A percentile compares a stretch with the other conserved stretches of the same genome.
phyloP scores from a whole-genome alignment of 2,113 vertebrate species.

The Micromys minutus region DNA sequence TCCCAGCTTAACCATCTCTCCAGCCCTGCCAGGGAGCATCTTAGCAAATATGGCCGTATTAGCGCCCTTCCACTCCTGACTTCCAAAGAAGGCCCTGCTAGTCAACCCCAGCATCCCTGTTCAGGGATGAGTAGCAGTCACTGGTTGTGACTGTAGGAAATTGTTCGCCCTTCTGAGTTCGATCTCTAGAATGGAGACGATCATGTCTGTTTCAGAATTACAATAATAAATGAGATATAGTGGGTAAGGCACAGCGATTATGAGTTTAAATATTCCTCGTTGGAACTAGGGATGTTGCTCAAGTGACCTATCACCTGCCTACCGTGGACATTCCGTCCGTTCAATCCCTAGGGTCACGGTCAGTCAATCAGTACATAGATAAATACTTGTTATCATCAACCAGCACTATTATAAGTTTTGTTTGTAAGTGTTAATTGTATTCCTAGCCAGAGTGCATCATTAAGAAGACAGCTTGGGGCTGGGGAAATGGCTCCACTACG shows the following conservation, averaged over 20 bases:
- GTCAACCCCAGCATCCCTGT: background rate
- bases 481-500: no score
- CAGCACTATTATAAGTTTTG: background rate
- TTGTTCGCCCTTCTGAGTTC: background rate
- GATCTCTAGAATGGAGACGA: conserved; percentile 5
- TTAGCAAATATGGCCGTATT: background rate
- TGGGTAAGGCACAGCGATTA: background rate
- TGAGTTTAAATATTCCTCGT: background rate
- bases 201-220: background rate
- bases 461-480: background rate
- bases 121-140: background rate
- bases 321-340: background rate
- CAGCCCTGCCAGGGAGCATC: background rate
- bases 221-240: background rate
- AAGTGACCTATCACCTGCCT: background rate
- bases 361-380: no score
- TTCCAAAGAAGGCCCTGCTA: background rate
- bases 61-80: background rate
- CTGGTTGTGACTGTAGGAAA: background rate
- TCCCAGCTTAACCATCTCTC: background rate
- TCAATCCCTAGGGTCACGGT: background rate
- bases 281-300: background rate
- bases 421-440: conserved; percentile 28
- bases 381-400: background rate
- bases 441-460: background rate